A percentile compares a stretch with the other conserved stretches of the same genome.
Evolutionary conservation across 2,797 vertebrate species (phyloP).

Genomic region (Eulemur rubriventer): DNA sequence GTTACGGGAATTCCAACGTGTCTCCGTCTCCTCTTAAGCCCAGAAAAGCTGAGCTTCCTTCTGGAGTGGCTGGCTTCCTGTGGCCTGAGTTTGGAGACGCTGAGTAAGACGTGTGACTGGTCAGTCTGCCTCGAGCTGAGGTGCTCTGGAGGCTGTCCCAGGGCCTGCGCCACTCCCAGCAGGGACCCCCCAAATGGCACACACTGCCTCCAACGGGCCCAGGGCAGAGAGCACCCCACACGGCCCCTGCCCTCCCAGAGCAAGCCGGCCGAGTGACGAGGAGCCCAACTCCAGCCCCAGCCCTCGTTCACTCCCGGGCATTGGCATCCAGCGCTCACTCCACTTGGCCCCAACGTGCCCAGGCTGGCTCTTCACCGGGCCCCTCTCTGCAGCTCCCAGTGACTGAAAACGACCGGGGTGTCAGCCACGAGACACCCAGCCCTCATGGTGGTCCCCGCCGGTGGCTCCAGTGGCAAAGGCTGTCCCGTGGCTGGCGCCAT

Average conservation of each 20-base stretch:
- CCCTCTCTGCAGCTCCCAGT: background rate
- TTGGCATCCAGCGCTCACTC: rapidly evolving
- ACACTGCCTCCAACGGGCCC: background rate
- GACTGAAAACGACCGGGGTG: no score
- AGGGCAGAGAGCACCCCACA: background rate
- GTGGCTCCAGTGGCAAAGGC: background rate
- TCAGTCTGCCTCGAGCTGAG: background rate
- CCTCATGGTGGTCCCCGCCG: rapidly evolving
- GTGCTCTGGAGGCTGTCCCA: background rate
- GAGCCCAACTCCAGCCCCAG: rapidly evolving
- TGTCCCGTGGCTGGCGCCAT: background rate
- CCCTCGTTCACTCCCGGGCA: background rate
- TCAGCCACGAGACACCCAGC: background rate
- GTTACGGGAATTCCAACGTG: constrained; percentile 57
- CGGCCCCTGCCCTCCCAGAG: background rate
- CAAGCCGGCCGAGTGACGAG: background rate
- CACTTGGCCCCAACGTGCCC: no score
- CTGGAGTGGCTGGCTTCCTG: constrained; percentile 82
- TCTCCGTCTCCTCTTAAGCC: background rate
- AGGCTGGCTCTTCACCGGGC: background rate
- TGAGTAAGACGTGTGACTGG: constrained; percentile 49
- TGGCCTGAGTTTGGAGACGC: background rate
- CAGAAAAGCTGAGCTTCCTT: constrained; percentile 51
- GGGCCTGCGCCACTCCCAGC: background rate
- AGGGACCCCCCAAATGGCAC: rapidly evolving